These are phyloP conservation scores for Callimico goeldii DNA, from an alignment of 2,797 vertebrate species.

Conservation along the genomic window DNA sequence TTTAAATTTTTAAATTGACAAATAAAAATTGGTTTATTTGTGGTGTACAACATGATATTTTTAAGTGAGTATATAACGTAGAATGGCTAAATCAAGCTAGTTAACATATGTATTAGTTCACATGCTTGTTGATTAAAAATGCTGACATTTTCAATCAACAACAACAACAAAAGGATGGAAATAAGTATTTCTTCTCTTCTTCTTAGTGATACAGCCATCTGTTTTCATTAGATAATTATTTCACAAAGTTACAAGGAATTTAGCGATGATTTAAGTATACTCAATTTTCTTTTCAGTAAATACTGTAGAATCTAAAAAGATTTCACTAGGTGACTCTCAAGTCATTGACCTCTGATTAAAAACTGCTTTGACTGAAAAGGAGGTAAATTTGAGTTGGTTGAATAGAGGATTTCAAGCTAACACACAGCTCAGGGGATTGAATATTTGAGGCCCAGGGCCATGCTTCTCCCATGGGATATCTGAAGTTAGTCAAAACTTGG, in stretches of 20 bases:
- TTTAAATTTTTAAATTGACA: background rate
- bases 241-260: background rate
- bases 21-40: background rate
- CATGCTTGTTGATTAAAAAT: background rate
- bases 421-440: background rate
- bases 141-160: background rate
- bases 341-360: background rate
- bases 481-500: background rate
- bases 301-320: background rate
- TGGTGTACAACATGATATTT: background rate
- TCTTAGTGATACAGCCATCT: background rate
- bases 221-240: slow-evolving; percentile 52
- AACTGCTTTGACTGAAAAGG: background rate
- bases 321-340: background rate
- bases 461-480: background rate
- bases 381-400: background rate
- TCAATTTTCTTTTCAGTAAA: slow-evolving; percentile 27
- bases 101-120: background rate
- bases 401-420: background rate
- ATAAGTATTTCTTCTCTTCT: slow-evolving; percentile 9
- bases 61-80: background rate
- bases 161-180: background rate
- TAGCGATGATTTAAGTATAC: background rate
- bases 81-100: background rate
- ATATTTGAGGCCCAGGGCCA: background rate